phyloP scores from a whole-genome alignment of 2,888 invertebrate species.

The Eugnorisma glareosa region DNA sequence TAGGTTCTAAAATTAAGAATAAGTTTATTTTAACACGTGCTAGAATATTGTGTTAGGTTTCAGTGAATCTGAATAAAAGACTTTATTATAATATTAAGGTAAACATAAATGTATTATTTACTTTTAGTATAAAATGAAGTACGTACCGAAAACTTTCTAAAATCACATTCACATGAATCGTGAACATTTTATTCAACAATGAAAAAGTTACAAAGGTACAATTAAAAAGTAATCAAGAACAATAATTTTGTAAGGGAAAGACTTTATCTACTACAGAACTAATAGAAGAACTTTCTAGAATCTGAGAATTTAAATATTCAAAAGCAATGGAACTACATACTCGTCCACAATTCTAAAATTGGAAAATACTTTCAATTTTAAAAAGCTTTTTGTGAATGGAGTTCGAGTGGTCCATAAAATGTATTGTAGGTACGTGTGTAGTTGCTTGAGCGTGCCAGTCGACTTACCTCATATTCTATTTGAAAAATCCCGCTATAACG shows the following conservation, averaged over 20 bases:
- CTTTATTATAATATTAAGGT: too few species aligned
- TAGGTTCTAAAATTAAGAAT: too few species aligned
- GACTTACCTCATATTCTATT: neutral
- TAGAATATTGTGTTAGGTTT: too few species aligned
- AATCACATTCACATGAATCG: neutral
- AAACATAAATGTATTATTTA: too few species aligned
- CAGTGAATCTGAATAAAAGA: too few species aligned
- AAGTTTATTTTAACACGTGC: too few species aligned
- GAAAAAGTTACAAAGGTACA: neutral
- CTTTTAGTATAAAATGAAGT: too few species aligned
- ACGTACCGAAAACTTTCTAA: neutral
- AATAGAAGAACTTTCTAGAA: constrained; percentile 11
- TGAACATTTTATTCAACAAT: neutral
- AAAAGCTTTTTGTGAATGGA: constrained; percentile 29
- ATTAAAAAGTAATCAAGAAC: neutral
- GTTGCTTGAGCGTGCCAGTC: neutral
- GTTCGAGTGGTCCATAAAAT: constrained; percentile 35
- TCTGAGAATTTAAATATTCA: constrained; percentile 28
- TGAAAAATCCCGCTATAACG: neutral
- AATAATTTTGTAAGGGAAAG: neutral
- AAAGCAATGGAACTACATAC: neutral
- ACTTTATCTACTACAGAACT: neutral
- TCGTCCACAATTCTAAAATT: constrained; percentile 36
- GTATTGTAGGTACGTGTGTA: neutral
- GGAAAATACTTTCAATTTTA: constrained; percentile 31